Evolutionary conservation across 1,140 invertebrate genomes (phyloP).

Genomic region (Trichonephila inaurata): DNA sequence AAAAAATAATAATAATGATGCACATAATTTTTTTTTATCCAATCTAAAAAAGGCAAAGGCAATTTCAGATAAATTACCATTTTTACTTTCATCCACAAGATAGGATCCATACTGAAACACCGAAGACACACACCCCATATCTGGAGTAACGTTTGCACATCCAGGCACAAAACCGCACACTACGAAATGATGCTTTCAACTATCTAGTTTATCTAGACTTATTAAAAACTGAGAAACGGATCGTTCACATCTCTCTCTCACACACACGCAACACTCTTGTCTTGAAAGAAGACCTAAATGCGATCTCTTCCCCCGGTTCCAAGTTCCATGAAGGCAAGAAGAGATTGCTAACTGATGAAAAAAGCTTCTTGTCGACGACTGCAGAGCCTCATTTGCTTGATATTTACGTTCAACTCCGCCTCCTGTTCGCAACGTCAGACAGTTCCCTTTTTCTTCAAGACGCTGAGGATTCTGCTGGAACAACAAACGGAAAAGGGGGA

Average conservation of each 20-base stretch:
- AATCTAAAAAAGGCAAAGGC: not conserved
- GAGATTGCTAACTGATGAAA: not conserved
- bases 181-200: not conserved
- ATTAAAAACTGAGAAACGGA: not conserved
- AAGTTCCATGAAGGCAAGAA: not conserved
- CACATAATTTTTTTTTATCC: too few species aligned
- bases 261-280: not conserved
- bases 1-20: too few species aligned
- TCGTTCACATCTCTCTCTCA: not conserved
- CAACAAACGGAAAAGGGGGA: conserved; percentile 52
- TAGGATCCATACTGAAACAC: conserved; percentile 72
- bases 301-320: conserved; percentile 17
- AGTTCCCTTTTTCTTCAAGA: conserved; percentile 9
- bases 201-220: not conserved
- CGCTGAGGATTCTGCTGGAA: not conserved
- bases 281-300: conserved; percentile 17
- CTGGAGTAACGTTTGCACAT: not conserved
- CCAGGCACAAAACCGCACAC: not conserved
- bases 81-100: conserved; percentile 63
- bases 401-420: conserved; percentile 62
- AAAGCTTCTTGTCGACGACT: conserved; percentile 18
- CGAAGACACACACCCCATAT: conserved; percentile 70
- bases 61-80: not conserved
- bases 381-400: conserved; percentile 60
- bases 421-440: conserved; percentile 55